Conservation (phyloP, 2,113 vertebrate species). For the Dendropsophus ebraccatus region DNA sequence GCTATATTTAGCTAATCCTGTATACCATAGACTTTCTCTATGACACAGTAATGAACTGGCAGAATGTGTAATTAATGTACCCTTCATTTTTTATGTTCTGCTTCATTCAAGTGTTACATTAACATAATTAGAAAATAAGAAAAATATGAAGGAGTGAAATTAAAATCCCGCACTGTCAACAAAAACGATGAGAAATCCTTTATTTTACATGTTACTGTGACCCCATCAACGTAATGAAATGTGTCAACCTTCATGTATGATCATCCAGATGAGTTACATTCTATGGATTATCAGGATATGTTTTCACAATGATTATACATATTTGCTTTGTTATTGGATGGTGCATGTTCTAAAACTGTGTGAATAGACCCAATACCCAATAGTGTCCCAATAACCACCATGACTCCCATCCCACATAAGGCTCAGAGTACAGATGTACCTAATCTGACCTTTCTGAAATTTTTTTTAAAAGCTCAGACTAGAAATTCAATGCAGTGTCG, state of each 20-base stretch:
- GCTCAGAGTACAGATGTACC: no score
- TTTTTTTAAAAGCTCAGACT: no score
- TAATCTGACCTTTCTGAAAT: no score
- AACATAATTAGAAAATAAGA: conserved; percentile 35
- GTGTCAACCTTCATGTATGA: background rate
- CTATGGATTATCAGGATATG: background rate
- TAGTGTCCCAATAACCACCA: no score
- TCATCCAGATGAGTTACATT: background rate
- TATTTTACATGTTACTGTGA: background rate
- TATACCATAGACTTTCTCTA: background rate
- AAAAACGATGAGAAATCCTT: conserved; percentile 21
- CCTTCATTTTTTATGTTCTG: conserved; percentile 18
- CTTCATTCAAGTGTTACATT: conserved; percentile 39
- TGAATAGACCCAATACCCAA: no score
- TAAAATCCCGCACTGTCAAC: conserved; percentile 31
- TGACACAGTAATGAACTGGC: background rate
- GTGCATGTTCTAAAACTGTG: no score
- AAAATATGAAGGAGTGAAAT: conserved; percentile 1
- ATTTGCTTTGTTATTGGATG: no score
- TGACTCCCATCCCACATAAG: no score
- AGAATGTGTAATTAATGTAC: conserved; percentile 28
- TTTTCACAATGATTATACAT: background rate
- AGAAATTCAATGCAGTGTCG: no score
- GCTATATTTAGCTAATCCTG: background rate
- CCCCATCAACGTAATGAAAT: conserved; percentile 20